Conservation (phyloP, 2,888 invertebrate genomes). For the Catonia carolina region DNA sequence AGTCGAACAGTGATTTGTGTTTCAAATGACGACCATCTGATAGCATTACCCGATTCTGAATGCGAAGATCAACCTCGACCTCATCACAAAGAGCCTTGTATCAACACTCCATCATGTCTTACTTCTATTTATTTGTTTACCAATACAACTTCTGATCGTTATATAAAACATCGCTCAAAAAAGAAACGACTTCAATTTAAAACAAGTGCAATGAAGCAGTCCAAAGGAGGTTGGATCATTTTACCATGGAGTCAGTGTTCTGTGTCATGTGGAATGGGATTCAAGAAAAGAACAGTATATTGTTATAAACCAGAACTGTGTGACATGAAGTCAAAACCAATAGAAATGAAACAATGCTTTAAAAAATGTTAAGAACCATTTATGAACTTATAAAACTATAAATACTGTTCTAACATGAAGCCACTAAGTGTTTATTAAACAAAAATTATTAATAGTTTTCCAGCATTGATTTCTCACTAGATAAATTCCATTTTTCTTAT, state of each 20-base stretch:
- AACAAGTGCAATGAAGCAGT: background rate
- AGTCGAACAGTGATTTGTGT: conserved; percentile 44
- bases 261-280: conserved; percentile 22
- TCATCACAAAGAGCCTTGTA: conserved; percentile 58
- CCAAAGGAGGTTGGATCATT: conserved; percentile 7
- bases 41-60: conserved; percentile 63
- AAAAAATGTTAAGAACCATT: too few species aligned
- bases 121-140: too few species aligned
- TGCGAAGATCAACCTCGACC: conserved; percentile 63
- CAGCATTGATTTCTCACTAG: too few species aligned
- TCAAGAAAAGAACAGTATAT: conserved; percentile 18
- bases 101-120: conserved; percentile 45
- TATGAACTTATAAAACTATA: too few species aligned
- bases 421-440: too few species aligned
- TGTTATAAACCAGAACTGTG: conserved; percentile 12
- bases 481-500: too few species aligned
- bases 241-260: conserved; percentile 25
- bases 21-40: conserved; percentile 35
- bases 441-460: too few species aligned
- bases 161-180: too few species aligned
- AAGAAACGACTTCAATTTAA: background rate
- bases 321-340: conserved; percentile 14
- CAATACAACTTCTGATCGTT: too few species aligned
- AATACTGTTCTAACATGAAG: too few species aligned
- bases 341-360: conserved; percentile 22